These are phyloP conservation scores for Adineta ricciae DNA, from an alignment of 2,888 invertebrate genomes.

Conservation along the genomic window DNA sequence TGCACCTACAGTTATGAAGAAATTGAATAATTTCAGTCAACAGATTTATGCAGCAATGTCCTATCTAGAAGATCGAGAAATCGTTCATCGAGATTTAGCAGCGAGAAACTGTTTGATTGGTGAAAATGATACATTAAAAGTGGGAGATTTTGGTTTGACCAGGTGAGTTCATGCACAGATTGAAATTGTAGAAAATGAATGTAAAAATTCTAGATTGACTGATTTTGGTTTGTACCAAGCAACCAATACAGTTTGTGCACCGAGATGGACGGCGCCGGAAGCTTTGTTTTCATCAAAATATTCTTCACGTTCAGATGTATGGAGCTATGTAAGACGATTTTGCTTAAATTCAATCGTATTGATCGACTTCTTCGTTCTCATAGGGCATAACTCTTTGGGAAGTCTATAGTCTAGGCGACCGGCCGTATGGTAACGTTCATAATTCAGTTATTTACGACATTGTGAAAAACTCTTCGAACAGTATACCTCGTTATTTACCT, in stretches of 20 bases:
- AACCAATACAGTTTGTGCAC: background rate
- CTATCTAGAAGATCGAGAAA: constrained; percentile 84
- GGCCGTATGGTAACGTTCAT: background rate
- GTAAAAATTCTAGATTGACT: background rate
- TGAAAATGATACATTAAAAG: constrained; percentile 52
- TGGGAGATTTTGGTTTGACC: constrained; percentile 57
- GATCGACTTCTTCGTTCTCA: background rate
- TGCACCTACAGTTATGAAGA: constrained; percentile 87
- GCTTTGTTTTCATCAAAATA: background rate
- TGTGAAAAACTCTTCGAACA: background rate
- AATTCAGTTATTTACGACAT: background rate
- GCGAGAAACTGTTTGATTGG: constrained; percentile 93
- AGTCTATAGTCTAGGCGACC: background rate
- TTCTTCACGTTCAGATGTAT: background rate
- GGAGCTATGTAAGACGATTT: background rate
- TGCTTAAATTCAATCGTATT: no score
- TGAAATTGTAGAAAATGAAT: no score
- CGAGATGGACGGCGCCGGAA: background rate
- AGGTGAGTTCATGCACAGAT: constrained; percentile 53
- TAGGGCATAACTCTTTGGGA: constrained; percentile 8
- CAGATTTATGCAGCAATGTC: constrained; percentile 98
- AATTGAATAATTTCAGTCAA: constrained; percentile 53
- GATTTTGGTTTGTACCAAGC: background rate
- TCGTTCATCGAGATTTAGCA: constrained; percentile 91
- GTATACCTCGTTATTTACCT: background rate